Conservation (phyloP, 1,140 invertebrate species). For the Aricia agestis region DNA sequence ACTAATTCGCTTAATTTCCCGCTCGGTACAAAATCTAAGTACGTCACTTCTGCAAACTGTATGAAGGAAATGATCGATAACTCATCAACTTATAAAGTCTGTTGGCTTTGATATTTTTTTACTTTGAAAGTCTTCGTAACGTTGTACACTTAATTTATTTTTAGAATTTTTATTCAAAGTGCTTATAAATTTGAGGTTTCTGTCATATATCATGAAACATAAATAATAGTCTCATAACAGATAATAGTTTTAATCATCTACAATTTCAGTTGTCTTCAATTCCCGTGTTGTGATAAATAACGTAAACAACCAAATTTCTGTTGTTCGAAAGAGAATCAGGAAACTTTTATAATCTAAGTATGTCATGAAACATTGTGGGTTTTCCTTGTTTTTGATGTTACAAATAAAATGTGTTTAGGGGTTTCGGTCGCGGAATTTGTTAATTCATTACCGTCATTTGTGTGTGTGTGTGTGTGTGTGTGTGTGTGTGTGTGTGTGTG, state of each 20-base stretch:
- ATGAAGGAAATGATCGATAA: not conserved
- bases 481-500: too few species aligned
- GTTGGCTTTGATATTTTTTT: not conserved
- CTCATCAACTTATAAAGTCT: not conserved
- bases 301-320: not conserved
- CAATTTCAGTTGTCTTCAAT: not conserved
- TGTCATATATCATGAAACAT: too few species aligned
- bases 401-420: not conserved
- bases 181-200: too few species aligned
- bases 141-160: too few species aligned
- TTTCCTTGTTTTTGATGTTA: conserved; percentile 1
- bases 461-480: too few species aligned
- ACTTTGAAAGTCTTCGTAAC: not conserved
- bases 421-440: not conserved
- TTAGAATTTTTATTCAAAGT: too few species aligned
- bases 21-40: not conserved
- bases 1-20: not conserved
- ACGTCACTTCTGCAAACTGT: not conserved
- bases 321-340: not conserved
- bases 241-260: too few species aligned
- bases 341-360: conserved; percentile 4
- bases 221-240: too few species aligned
- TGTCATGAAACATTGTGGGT: not conserved
- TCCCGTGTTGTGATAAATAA: not conserved
- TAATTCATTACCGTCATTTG: not conserved